A percentile compares a stretch with the other conserved stretches of the same genome.
These are phyloP conservation scores for Anoplophora glabripennis DNA, from an alignment of 1,140 invertebrate species.

Conservation along the genomic window DNA sequence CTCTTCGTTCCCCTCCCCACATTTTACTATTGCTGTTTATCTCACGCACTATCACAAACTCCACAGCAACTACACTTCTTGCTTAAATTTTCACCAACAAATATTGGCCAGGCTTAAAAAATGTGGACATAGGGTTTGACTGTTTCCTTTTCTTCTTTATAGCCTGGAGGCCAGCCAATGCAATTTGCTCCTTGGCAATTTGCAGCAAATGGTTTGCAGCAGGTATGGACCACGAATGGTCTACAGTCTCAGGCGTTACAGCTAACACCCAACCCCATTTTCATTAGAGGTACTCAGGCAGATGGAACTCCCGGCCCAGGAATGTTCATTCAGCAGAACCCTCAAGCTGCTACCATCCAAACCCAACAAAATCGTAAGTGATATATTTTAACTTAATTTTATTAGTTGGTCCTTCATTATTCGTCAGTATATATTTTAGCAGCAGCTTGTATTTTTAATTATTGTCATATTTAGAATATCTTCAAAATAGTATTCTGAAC, in stretches of 20 bases:
- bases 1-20: not conserved
- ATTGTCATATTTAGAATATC: too few relatives aligned
- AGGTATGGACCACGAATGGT: constrained; percentile 67
- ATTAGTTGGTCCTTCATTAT: constrained; percentile 12
- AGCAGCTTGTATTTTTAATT: too few relatives aligned
- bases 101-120: not conserved
- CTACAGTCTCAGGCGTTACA: constrained; percentile 66
- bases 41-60: too few relatives aligned
- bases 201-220: constrained; percentile 58
- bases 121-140: not conserved
- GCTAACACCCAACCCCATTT: constrained; percentile 74
- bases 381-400: too few relatives aligned
- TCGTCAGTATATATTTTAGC: too few relatives aligned
- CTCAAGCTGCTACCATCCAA: constrained; percentile 59
- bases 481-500: too few relatives aligned
- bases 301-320: constrained; percentile 59
- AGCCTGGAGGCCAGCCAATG: constrained; percentile 59
- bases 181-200: constrained; percentile 59
- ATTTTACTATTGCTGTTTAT: too few relatives aligned
- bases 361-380: constrained; percentile 58
- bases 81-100: not conserved
- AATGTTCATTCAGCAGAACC: constrained; percentile 86
- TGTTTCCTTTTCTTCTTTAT: constrained; percentile 25
- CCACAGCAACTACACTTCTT: too few relatives aligned
- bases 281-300: constrained; percentile 75